A percentile compares a stretch with the other conserved stretches of the same genome.
Conservation (phyloP, 2,797 vertebrate genomes). For the Otus scops region DNA sequence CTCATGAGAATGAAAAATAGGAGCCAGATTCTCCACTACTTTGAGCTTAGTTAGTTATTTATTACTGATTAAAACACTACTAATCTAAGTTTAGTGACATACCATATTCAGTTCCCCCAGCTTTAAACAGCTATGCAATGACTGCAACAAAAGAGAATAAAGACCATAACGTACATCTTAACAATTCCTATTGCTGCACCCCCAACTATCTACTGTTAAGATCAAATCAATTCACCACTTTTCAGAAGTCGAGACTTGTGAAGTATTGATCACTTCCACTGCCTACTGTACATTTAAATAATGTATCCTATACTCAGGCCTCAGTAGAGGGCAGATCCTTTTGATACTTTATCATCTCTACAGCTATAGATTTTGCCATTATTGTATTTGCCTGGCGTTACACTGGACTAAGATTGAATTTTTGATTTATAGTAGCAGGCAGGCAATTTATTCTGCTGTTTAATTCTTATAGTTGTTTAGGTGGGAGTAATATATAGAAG, state of each 20-base stretch:
- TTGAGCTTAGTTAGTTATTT: neutral
- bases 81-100: neutral
- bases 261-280: slow-evolving; percentile 42
- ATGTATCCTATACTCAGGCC: slow-evolving; percentile 27
- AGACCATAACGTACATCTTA: neutral
- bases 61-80: neutral
- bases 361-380: slow-evolving; percentile 74
- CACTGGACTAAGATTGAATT: slow-evolving; percentile 55
- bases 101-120: neutral
- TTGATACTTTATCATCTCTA: slow-evolving; percentile 64
- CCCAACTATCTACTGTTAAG: neutral
- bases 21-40: neutral
- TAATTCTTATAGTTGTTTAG: slow-evolving; percentile 64
- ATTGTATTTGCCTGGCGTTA: slow-evolving; percentile 69
- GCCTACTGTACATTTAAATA: slow-evolving; percentile 68
- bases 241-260: slow-evolving; percentile 12
- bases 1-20: neutral
- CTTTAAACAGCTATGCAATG: neutral
- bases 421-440: slow-evolving; percentile 73
- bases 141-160: neutral
- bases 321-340: slow-evolving; percentile 14
- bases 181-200: neutral
- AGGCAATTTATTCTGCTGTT: slow-evolving; percentile 73
- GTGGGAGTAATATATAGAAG: slow-evolving; percentile 56
- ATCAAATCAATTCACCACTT: neutral